Percentiles rank a stretch among this genome's conserved stretches.
These are phyloP conservation scores for Drosophila lutescens DNA, from an alignment of 2,888 invertebrate genomes.

Conservation along the genomic window DNA sequence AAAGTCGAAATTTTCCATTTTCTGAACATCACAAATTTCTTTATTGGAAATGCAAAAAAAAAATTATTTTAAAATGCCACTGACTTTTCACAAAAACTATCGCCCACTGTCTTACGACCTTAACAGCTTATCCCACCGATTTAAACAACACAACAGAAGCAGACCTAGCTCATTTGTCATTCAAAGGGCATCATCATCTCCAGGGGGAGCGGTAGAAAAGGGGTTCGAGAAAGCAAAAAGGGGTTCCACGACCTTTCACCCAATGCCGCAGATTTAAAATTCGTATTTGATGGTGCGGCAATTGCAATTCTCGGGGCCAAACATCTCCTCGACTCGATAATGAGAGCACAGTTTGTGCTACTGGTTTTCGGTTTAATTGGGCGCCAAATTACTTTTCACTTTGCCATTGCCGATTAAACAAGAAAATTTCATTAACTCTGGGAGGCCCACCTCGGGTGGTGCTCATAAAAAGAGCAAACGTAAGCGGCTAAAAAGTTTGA, in stretches of 20 bases:
- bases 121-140: slow-evolving; percentile 21
- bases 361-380: slow-evolving; percentile 61
- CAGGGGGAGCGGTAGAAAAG: neutral
- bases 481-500: slow-evolving; percentile 60
- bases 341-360: slow-evolving; percentile 39
- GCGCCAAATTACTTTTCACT: slow-evolving; percentile 71
- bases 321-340: slow-evolving; percentile 47
- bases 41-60: no score
- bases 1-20: neutral
- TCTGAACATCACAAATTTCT: no score
- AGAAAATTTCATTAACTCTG: slow-evolving; percentile 66
- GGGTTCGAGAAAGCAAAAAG: slow-evolving; percentile 13
- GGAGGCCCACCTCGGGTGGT: slow-evolving; percentile 13
- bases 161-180: slow-evolving; percentile 41
- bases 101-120: slow-evolving; percentile 15
- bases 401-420: slow-evolving; percentile 56
- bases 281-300: slow-evolving; percentile 41
- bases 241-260: slow-evolving; percentile 29
- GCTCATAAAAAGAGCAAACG: slow-evolving; percentile 38
- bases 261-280: slow-evolving; percentile 25
- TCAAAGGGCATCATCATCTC: slow-evolving; percentile 20
- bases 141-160: slow-evolving; percentile 14
- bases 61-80: no score
- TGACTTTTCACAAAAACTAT: neutral
- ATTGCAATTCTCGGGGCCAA: slow-evolving; percentile 33